Percentiles rank a stretch among this genome's conserved stretches.
Evolutionary conservation across 2,113 vertebrate species (phyloP).

Genomic region (Oreotrochilus melanogaster): DNA sequence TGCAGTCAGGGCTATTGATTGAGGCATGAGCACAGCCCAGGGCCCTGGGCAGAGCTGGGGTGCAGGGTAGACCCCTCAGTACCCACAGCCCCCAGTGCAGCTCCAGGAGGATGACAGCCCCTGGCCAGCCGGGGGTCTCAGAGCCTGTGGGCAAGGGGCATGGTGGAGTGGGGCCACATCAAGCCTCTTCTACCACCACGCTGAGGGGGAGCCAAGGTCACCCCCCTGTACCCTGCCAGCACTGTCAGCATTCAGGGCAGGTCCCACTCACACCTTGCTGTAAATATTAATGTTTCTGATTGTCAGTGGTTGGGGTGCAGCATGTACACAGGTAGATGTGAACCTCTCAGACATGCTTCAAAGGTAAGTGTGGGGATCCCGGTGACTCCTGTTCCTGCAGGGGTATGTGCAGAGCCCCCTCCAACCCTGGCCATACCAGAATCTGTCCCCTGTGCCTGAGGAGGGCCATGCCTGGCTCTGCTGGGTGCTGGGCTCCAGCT

Average conservation of each 20-base stretch:
- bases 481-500: neutral
- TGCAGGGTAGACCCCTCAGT: neutral
- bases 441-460: neutral
- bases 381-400: neutral
- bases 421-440: rapidly evolving
- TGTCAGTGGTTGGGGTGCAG: neutral
- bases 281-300: slow-evolving; percentile 47
- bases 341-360: rapidly evolving
- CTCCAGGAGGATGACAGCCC: neutral
- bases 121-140: rapidly evolving
- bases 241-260: slow-evolving; percentile 35
- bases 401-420: neutral
- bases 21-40: neutral
- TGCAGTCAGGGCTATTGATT: slow-evolving; percentile 31
- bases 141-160: neutral
- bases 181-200: rapidly evolving
- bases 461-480: rapidly evolving
- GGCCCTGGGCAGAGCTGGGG: too few species aligned
- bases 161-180: rapidly evolving
- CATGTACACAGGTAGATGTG: rapidly evolving
- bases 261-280: neutral
- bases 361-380: rapidly evolving
- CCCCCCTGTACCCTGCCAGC: neutral
- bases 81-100: neutral
- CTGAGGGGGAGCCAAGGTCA: slow-evolving; percentile 37